Conservation (phyloP, 2,113 vertebrate genomes). For the Lepidothrix coronata region DNA sequence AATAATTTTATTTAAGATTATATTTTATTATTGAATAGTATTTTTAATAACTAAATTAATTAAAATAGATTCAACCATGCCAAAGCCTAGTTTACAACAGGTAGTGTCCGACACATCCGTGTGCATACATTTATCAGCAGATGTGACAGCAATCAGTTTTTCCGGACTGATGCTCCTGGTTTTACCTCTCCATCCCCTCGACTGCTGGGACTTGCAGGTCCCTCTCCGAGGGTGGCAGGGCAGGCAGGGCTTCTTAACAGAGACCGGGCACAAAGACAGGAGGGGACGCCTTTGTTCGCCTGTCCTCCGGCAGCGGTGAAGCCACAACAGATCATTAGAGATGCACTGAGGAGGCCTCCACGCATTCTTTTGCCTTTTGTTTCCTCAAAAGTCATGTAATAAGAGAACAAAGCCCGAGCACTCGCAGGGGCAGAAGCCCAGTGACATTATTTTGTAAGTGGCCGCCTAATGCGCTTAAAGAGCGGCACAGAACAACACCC, state of each 20-base stretch:
- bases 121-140: accelerated
- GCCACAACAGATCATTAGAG: constrained; percentile 24
- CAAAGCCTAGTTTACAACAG: background rate
- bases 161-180: background rate
- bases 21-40: background rate
- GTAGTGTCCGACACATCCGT: accelerated
- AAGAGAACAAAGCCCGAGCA: constrained; percentile 16
- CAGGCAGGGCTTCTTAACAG: background rate
- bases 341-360: constrained; percentile 18
- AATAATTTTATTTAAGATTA: background rate
- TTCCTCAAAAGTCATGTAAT: constrained; percentile 37
- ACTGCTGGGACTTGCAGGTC: background rate
- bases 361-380: background rate
- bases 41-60: background rate
- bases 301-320: background rate
- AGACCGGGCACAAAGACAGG: background rate
- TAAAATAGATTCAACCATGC: background rate
- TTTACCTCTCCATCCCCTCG: background rate
- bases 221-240: background rate
- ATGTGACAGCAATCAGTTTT: background rate
- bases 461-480: background rate
- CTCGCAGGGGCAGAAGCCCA: background rate
- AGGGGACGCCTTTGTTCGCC: constrained; percentile 41
- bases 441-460: background rate
- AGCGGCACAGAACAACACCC: background rate